Conservation (phyloP, 2,797 vertebrate genomes). For the Coregonus suidteri region DNA sequence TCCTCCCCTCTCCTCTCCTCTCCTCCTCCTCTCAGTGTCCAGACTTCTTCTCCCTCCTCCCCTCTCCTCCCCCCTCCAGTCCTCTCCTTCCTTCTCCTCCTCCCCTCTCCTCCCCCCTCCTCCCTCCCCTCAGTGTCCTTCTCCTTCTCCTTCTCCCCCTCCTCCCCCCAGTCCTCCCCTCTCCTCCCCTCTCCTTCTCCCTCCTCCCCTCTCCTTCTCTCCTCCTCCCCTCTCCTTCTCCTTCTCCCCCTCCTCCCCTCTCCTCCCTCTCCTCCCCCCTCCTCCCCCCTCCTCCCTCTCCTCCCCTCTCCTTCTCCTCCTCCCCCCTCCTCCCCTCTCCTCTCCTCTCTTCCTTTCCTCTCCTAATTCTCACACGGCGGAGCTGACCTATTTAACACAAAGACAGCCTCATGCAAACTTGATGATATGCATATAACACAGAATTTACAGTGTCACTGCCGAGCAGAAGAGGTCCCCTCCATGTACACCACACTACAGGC, state of each 20-base stretch:
- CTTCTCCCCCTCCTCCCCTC: constrained; percentile 59
- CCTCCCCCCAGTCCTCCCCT: too few species aligned
- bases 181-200: too few species aligned
- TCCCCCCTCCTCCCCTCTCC: too few species aligned
- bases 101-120: constrained; percentile 8
- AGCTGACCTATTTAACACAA: constrained; percentile 77
- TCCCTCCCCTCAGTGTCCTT: too few species aligned
- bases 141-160: too few species aligned
- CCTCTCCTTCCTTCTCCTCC: too few species aligned
- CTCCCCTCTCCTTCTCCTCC: too few species aligned
- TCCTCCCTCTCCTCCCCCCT: constrained; percentile 18
- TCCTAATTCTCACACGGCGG: constrained; percentile 75
- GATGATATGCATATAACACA: constrained; percentile 71
- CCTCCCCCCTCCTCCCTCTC: too few species aligned
- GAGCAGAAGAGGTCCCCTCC: not conserved
- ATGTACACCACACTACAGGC: not conserved
- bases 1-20: too few species aligned
- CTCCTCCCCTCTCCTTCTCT: constrained; percentile 29
- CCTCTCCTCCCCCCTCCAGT: constrained; percentile 44
- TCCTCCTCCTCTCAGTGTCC: too few species aligned
- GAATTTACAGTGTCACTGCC: not conserved
- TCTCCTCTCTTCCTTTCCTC: not conserved
- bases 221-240: constrained; percentile 45
- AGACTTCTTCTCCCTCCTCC: too few species aligned
- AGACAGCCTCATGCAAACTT: constrained; percentile 77